Percentiles rank a stretch among this genome's conserved stretches.
These are phyloP conservation scores for Microctonus hyperodae DNA, from an alignment of 2,888 invertebrate species.

Conservation along the genomic window DNA sequence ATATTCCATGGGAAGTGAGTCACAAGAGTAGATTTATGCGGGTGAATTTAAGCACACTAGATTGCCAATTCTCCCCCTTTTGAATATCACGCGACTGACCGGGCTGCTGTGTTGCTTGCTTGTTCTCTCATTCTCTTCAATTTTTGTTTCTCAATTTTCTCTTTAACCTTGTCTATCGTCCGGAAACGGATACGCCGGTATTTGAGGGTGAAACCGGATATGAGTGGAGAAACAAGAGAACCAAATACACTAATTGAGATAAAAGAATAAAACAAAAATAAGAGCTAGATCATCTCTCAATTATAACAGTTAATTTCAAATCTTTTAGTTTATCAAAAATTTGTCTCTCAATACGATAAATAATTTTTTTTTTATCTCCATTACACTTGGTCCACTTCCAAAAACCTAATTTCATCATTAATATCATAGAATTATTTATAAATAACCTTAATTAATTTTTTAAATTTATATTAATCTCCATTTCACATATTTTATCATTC, in stretches of 20 bases:
- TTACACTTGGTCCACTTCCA: too few species aligned
- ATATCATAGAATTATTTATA: too few species aligned
- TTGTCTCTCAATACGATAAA: too few species aligned
- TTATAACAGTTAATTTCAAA: too few species aligned
- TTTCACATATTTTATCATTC: slow-evolving; percentile 1
- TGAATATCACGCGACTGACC: slow-evolving; percentile 22
- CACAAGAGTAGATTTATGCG: slow-evolving; percentile 22
- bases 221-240: background rate
- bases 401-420: too few species aligned
- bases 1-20: slow-evolving; percentile 22
- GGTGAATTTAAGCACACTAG: slow-evolving; percentile 25
- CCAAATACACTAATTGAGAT: background rate
- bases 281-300: background rate
- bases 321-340: too few species aligned
- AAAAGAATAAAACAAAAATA: background rate
- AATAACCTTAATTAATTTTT: background rate
- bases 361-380: too few species aligned
- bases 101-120: background rate
- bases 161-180: slow-evolving; percentile 16
- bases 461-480: background rate
- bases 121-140: slow-evolving; percentile 7
- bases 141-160: slow-evolving; percentile 2
- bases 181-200: slow-evolving; percentile 31
- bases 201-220: slow-evolving; percentile 33
- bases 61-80: slow-evolving; percentile 23